Conservation (phyloP, 2,888 invertebrate genomes). For the Phaedon cochleariae region DNA sequence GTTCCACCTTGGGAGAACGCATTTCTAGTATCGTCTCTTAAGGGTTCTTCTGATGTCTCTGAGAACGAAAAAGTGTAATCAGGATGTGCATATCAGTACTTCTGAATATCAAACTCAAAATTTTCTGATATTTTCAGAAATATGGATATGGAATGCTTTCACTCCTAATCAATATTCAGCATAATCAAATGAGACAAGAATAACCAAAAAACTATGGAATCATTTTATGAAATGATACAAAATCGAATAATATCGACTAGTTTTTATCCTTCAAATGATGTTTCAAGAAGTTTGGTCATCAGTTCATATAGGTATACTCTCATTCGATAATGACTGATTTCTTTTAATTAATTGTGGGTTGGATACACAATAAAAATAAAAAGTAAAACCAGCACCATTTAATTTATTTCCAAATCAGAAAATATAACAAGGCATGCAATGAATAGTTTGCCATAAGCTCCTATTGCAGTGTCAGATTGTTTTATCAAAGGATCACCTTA, state of each 20-base stretch:
- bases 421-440: constrained; percentile 32
- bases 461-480: constrained; percentile 4
- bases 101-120: neutral
- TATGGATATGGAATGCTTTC: too few relatives aligned
- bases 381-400: constrained; percentile 35
- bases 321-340: neutral
- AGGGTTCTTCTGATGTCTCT: constrained; percentile 47
- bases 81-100: neutral
- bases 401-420: constrained; percentile 30
- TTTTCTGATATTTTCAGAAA: too few relatives aligned
- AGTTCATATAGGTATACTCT: too few relatives aligned
- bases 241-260: too few relatives aligned
- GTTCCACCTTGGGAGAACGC: constrained; percentile 21
- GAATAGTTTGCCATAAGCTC: constrained; percentile 15
- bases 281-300: too few relatives aligned
- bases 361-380: constrained; percentile 26
- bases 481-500: constrained; percentile 5
- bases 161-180: too few relatives aligned
- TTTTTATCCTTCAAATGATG: too few relatives aligned
- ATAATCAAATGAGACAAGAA: too few relatives aligned
- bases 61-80: constrained; percentile 29
- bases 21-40: constrained; percentile 44
- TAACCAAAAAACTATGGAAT: too few relatives aligned
- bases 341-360: neutral
- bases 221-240: too few relatives aligned